Base-by-base conservation (phyloP, 1,140 invertebrate species). In the Lordiphosa stackelbergi region DNA sequence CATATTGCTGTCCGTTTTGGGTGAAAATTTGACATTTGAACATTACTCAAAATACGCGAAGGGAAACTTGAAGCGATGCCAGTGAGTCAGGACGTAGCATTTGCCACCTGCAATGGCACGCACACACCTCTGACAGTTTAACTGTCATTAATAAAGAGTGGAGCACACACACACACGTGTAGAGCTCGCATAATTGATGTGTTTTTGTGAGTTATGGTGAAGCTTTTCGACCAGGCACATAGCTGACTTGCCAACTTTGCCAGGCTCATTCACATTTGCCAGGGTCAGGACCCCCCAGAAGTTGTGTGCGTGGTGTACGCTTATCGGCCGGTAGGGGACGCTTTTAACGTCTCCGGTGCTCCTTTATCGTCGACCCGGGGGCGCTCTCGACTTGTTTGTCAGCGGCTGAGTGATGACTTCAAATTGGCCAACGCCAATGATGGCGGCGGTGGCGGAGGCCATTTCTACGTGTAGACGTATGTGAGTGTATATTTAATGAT, bases 61-160 rank as follows among this genome's bases (percentile, higher is more conserved):
- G 48, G 34, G 16, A 19, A 48, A 54, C 31, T 24, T 31, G 13
- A 40, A 38, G 52, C 16, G 37, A 55, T 28, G 35, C 11, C 22
- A 12, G 37, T 1, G 16, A 37, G 64, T 31, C 19, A 53, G 22
- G 48, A 57, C 38, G 51, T 58, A 57, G 59, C 58, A 64, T 63
- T 58, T 68, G 62, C 54, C 75, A 81, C 75, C 66, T 79, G 75
- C 62, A 73, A 55, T 53, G 66, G 53, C 77, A 81, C 75, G 68
- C 75, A 79, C 66, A 81, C 66, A 81, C 68, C 75, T 74, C 74
- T 75, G 71, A 83, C 77, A 83, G 75, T 83, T 81, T 75, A 81
- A 75, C 75, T 83, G 75, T 81, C 75, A 83, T 81, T 81, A 81
- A 81, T 81, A 81, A 83, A 72, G 71, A 75, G 66, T 58, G 48